phyloP scores from a whole-genome alignment of 1,140 invertebrate genomes.

The Centruroides sculpturatus region DNA sequence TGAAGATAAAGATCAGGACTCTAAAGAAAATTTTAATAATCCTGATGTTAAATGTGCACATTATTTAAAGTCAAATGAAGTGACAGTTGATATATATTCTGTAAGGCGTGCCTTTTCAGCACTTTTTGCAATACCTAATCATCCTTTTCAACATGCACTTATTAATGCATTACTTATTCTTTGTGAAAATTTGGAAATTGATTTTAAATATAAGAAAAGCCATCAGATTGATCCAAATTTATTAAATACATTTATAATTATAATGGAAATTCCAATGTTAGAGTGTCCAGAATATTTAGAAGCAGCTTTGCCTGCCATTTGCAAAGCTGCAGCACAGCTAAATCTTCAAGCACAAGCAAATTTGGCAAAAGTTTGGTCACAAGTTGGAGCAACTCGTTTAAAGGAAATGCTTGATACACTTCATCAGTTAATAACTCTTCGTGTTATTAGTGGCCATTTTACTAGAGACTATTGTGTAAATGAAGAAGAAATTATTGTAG shows the following conservation, averaged over 20 bases:
- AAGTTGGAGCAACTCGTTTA: slow-evolving; percentile 50
- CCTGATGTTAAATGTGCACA: not conserved
- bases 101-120: slow-evolving; percentile 46
- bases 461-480: slow-evolving; percentile 58
- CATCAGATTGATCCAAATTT: slow-evolving; percentile 36
- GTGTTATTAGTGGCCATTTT: slow-evolving; percentile 56
- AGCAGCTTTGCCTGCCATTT: slow-evolving; percentile 60
- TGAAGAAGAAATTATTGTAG: slow-evolving; percentile 63
- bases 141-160: slow-evolving; percentile 51
- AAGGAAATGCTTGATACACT: slow-evolving; percentile 57
- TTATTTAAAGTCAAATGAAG: slow-evolving; percentile 13
- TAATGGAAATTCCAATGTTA: slow-evolving; percentile 72
- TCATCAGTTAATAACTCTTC: slow-evolving; percentile 71
- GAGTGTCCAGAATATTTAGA: slow-evolving; percentile 67
- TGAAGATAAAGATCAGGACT: slow-evolving; percentile 67
- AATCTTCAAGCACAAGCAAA: slow-evolving; percentile 60
- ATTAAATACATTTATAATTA: slow-evolving; percentile 66
- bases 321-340: slow-evolving; percentile 54
- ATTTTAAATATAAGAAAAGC: slow-evolving; percentile 43
- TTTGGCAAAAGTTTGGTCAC: slow-evolving; percentile 61
- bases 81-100: slow-evolving; percentile 33
- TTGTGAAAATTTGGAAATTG: slow-evolving; percentile 53
- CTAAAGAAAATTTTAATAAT: slow-evolving; percentile 19
- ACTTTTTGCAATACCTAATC: slow-evolving; percentile 37
- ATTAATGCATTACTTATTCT: slow-evolving; percentile 60